These are phyloP conservation scores for Aegotheles bennettii DNA, from an alignment of 2,113 vertebrate species.

Conservation along the genomic window DNA sequence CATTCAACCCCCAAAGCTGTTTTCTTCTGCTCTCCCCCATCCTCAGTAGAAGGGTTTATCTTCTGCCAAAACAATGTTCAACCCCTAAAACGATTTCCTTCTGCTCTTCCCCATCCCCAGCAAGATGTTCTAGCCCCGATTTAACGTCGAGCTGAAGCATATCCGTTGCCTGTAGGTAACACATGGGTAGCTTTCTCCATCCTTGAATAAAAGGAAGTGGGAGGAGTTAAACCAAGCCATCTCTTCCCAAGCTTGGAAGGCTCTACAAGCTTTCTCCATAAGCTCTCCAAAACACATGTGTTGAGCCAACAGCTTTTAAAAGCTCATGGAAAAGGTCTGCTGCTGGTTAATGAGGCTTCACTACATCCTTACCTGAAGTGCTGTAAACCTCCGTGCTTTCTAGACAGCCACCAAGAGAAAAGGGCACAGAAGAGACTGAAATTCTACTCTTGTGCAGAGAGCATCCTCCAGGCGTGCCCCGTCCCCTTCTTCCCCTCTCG, in stretches of 20 bases:
- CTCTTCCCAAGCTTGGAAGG: background rate
- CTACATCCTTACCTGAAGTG: background rate
- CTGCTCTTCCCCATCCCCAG: background rate
- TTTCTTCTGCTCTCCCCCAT: too few species aligned
- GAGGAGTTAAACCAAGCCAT: background rate
- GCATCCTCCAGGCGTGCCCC: background rate
- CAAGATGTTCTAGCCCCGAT: background rate
- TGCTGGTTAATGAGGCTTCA: background rate
- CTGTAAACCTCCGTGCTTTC: background rate
- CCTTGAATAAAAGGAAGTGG: background rate
- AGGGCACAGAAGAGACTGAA: background rate
- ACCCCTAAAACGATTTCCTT: background rate
- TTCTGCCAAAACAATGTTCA: background rate
- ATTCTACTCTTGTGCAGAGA: background rate
- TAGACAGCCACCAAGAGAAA: background rate
- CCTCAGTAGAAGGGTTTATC: background rate
- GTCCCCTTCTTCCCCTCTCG: background rate
- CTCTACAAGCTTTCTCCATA: background rate
- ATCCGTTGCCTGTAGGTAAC: background rate
- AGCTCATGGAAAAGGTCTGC: background rate
- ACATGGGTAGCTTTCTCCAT: background rate
- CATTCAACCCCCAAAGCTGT: too few species aligned
- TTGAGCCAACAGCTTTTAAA: background rate
- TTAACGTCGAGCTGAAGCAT: fast-evolving
- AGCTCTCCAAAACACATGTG: background rate